Evolutionary conservation across 1,140 invertebrate genomes (phyloP).

Genomic region (Bombus confusus): DNA sequence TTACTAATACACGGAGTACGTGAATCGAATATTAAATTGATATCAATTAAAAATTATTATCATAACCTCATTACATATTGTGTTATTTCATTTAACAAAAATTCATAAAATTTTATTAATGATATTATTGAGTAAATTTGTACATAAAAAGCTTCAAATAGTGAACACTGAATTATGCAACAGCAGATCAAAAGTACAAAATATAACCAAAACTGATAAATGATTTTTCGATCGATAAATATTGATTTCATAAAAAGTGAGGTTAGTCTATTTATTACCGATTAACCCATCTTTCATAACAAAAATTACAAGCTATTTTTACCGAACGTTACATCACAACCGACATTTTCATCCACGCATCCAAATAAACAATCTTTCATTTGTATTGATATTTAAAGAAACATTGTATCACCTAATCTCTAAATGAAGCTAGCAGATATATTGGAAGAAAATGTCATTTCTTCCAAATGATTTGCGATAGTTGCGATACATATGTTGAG

Average conservation of each 20-base stretch:
- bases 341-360: background rate
- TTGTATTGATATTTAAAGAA: background rate
- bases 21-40: background rate
- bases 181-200: background rate
- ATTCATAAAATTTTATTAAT: background rate
- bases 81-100: background rate
- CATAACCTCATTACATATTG: background rate
- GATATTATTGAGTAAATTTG: background rate
- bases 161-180: background rate
- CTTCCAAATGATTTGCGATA: background rate
- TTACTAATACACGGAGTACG: background rate
- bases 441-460: background rate
- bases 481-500: background rate
- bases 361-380: background rate
- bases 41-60: background rate
- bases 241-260: background rate
- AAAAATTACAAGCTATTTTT: slow-evolving; percentile 11
- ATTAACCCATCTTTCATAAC: background rate
- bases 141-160: background rate
- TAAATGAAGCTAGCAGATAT: background rate
- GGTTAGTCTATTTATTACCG: background rate
- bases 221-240: background rate
- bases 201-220: background rate
- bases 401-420: background rate
- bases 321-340: background rate